Conservation (phyloP, 2,888 invertebrate genomes). For the Julus scandinavius region DNA sequence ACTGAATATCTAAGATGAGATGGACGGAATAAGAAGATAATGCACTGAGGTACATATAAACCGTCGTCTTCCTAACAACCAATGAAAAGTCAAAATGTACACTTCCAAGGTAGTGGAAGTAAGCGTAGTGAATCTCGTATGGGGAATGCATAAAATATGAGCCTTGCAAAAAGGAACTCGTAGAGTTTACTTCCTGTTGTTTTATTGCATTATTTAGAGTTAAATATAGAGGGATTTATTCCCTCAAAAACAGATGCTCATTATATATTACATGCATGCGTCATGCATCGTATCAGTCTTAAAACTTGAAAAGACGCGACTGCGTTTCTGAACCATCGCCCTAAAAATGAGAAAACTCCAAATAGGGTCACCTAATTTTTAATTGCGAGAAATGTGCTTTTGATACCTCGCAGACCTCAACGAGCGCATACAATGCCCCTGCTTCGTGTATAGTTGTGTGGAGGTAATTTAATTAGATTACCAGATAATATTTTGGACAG, state of each 20-base stretch:
- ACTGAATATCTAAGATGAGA: constrained; percentile 41
- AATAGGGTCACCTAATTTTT: constrained; percentile 43
- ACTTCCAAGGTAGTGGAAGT: constrained; percentile 43
- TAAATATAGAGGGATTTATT: background rate
- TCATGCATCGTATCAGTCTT: background rate
- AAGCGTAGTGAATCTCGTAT: background rate
- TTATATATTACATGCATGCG: background rate
- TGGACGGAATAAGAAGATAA: constrained; percentile 16
- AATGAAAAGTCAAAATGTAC: background rate
- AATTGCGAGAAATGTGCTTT: constrained; percentile 16
- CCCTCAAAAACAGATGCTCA: background rate
- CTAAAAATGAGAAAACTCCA: background rate
- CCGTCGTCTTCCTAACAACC: background rate
- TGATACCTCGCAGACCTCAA: constrained; percentile 26
- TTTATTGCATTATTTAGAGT: constrained; percentile 45
- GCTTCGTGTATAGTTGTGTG: background rate
- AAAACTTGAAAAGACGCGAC: background rate
- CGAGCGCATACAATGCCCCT: constrained; percentile 26
- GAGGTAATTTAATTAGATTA: background rate
- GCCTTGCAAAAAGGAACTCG: background rate
- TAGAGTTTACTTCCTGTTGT: constrained; percentile 30
- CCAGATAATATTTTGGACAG: background rate
- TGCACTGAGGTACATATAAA: background rate
- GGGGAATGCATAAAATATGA: constrained; percentile 28
- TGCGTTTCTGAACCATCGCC: constrained; percentile 23